These are phyloP conservation scores for Venturia canescens DNA, from an alignment of 1,140 invertebrate species.

Conservation along the genomic window DNA sequence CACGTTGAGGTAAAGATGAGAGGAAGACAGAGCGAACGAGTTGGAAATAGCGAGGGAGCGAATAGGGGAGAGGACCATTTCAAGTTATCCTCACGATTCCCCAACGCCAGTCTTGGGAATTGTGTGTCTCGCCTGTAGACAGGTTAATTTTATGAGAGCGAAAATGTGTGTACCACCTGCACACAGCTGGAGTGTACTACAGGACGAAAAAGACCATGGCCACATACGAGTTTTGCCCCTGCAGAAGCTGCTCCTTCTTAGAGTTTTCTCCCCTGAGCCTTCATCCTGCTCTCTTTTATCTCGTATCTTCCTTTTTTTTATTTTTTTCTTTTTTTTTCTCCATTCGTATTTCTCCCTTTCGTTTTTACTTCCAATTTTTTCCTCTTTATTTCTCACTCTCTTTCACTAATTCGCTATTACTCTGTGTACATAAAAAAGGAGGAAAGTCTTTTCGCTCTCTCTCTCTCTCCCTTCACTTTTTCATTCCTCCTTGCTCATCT, in stretches of 20 bases:
- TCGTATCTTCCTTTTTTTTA: neutral
- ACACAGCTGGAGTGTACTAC: constrained; percentile 5
- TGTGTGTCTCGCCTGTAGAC: constrained; percentile 51
- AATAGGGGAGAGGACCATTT: constrained; percentile 10
- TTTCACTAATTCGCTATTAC: too few species aligned
- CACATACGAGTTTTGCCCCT: constrained; percentile 17
- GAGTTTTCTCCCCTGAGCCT: constrained; percentile 45
- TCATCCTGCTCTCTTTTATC: constrained; percentile 36
- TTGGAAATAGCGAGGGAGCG: neutral
- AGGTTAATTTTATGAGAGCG: constrained; percentile 55
- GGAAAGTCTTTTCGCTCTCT: constrained; percentile 10
- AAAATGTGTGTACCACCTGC: constrained; percentile 45
- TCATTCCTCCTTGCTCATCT: neutral
- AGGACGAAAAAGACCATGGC: neutral
- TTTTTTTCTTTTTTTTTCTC: neutral
- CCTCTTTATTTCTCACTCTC: too few species aligned
- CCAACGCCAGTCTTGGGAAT: constrained; percentile 41
- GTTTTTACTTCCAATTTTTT: neutral
- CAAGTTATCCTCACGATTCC: constrained; percentile 38
- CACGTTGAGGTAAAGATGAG: constrained; percentile 23
- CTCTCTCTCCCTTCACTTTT: neutral
- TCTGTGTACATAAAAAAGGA: too few species aligned
- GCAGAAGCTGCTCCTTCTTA: constrained; percentile 26
- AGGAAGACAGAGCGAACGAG: neutral
- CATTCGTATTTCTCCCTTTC: neutral